Evolutionary conservation across 2,113 vertebrate genomes (phyloP), one percentile per base, ranked within the genome.

Genomic region (Opisthocomus hoazin): DNA sequence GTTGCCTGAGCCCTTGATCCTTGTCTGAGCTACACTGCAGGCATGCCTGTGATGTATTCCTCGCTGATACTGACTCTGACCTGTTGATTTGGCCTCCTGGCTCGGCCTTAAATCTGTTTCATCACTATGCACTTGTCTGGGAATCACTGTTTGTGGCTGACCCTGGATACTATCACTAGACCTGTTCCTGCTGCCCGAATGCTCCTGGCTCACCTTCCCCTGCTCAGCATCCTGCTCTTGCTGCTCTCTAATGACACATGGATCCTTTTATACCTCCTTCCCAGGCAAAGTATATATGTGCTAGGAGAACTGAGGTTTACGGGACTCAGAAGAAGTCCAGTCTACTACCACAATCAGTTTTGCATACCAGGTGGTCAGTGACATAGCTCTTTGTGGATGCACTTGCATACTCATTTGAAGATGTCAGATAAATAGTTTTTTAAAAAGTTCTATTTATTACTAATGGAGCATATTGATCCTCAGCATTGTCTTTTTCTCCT

Each of bases 41-140:
- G 4, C 5, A 6, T 16, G 45, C 1, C 30, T 34, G 14, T n/a
- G 13, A 2, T 30, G 6, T 12, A n/a, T 19, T 12, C 13, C 9
- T 36, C 3, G 1, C 5, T 20, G 29, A 1, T 36, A 21, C 27
- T 77, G 50, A 18, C 36, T 21, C 21, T 53, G 85, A 43, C 10
- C 21, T 32, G 3, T 26, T 84, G 45, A 24, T 7, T 17, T 7
- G 13, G 29, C 6, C n/a, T 69, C 11, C 24, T 45, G 36, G 8
- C 14, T 74, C 45, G 63, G 3, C 6, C 34, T 66, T 16, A 57
- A 18, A 39, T 10, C 20, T 29, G 1, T 18, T 69, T 53, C 21
- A 24, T 27, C 13, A 18, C 14, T 34, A 1, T 4, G 4, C 5
- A 7, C 37, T 80, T 89, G 6, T 22, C 29, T 58, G 51, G 39